phyloP scores from a whole-genome alignment of 2,888 invertebrate species.

The Operophtera brumata region DNA sequence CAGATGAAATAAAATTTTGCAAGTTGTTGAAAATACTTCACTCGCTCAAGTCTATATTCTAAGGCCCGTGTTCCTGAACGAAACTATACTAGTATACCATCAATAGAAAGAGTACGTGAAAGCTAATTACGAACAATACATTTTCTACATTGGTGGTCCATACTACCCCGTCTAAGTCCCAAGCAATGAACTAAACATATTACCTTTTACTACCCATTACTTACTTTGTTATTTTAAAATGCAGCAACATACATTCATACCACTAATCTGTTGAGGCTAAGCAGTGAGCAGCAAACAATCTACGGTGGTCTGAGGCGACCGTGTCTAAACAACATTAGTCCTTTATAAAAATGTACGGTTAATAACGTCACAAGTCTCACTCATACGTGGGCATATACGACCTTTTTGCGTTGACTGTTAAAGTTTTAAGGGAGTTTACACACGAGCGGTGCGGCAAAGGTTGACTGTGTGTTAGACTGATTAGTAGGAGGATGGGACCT shows the following conservation, averaged over 20 bases:
- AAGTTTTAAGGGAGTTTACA: constrained; percentile 63
- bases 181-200: constrained; percentile 19
- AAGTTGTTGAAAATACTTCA: no score
- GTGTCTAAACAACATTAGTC: constrained; percentile 67
- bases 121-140: no score
- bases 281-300: constrained; percentile 65
- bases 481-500: constrained; percentile 66
- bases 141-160: constrained; percentile 23
- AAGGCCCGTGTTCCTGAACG: no score
- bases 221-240: constrained; percentile 59
- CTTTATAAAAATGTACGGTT: constrained; percentile 36
- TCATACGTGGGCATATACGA: constrained; percentile 31
- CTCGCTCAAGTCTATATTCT: no score
- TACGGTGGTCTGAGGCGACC: constrained; percentile 67
- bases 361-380: constrained; percentile 42
- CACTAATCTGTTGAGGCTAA: constrained; percentile 57
- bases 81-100: no score
- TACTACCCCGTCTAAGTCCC: constrained; percentile 4
- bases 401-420: constrained; percentile 37
- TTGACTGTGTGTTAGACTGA: constrained; percentile 63
- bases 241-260: constrained; percentile 22
- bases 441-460: constrained; percentile 63
- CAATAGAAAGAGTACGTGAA: no score
- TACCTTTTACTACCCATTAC: constrained; percentile 49
- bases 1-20: no score